Evolutionary conservation across 2,113 vertebrate genomes (phyloP).

Genomic region (Melanostigma gelatinosum): DNA sequence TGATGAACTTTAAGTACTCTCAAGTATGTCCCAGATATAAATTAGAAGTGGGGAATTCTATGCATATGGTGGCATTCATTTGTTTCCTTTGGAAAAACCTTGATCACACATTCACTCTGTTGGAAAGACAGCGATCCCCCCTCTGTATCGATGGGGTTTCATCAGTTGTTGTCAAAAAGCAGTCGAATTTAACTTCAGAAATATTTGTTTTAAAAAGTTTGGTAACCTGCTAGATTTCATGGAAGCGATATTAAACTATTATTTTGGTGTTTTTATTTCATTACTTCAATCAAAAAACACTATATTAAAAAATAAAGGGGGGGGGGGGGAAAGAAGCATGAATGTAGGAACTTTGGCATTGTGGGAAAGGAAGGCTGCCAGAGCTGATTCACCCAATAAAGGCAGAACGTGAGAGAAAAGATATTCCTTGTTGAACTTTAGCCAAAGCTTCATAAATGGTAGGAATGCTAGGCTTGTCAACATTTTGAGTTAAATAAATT

Average conservation of each 20-base stretch:
- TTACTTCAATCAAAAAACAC: background rate
- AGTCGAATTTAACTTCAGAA: background rate
- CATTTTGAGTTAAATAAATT: background rate
- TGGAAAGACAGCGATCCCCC: background rate
- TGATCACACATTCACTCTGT: background rate
- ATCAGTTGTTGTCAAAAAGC: background rate
- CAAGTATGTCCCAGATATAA: background rate
- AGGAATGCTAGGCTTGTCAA: background rate
- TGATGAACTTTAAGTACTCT: background rate
- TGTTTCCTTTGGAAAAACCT: background rate
- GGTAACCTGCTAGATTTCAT: background rate
- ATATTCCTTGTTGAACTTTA: background rate
- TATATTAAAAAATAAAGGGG: too few species aligned
- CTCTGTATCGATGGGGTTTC: background rate
- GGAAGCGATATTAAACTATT: background rate
- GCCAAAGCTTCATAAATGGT: background rate
- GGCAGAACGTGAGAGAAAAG: background rate
- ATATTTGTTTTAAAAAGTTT: background rate
- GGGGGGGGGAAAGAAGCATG: background rate
- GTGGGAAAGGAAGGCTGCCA: background rate
- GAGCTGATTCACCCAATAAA: background rate
- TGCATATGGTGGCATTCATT: background rate
- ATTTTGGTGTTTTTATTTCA: background rate
- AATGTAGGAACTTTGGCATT: background rate
- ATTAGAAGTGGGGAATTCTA: background rate